These are phyloP conservation scores for Notoglanidium macrostoma DNA, from an alignment of 2,797 vertebrate genomes.

Conservation along the genomic window DNA sequence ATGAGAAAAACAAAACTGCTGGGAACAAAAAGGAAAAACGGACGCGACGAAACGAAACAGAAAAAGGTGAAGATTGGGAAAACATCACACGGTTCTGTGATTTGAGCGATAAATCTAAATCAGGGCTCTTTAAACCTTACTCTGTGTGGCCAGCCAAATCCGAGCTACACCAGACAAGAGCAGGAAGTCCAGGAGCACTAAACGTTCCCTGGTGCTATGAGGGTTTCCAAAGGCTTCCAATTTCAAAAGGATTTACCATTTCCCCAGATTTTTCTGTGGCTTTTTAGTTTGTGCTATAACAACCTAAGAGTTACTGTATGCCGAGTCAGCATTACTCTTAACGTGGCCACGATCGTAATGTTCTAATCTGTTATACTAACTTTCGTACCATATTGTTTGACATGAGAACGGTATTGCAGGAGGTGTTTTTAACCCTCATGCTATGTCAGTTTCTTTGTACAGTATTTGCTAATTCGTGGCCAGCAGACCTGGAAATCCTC, in stretches of 20 bases:
- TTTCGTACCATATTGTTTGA: background rate
- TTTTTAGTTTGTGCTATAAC: slow-evolving; percentile 1
- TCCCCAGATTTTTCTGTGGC: background rate
- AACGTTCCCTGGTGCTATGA: background rate
- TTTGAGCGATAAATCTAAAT: background rate
- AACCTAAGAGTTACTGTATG: background rate
- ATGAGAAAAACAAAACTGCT: slow-evolving; percentile 66
- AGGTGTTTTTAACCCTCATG: background rate
- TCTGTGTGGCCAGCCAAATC: background rate
- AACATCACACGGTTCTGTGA: background rate
- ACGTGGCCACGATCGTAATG: background rate
- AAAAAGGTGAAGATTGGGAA: background rate
- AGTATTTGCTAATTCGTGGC: background rate
- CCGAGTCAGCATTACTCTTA: background rate
- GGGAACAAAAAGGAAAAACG: background rate
- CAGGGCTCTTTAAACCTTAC: background rate
- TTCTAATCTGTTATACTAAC: background rate
- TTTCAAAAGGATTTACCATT: slow-evolving; percentile 6
- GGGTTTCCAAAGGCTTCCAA: slow-evolving; percentile 9
- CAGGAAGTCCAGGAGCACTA: slow-evolving; percentile 6
- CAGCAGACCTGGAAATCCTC: background rate
- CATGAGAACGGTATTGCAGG: too few relatives aligned
- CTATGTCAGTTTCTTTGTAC: background rate
- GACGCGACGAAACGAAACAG: background rate
- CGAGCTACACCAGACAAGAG: slow-evolving; percentile 1